Percentiles rank a stretch among this genome's conserved stretches.
phyloP scores from a whole-genome alignment of 1,140 invertebrate genomes.

The Drosophila fuyamai region DNA sequence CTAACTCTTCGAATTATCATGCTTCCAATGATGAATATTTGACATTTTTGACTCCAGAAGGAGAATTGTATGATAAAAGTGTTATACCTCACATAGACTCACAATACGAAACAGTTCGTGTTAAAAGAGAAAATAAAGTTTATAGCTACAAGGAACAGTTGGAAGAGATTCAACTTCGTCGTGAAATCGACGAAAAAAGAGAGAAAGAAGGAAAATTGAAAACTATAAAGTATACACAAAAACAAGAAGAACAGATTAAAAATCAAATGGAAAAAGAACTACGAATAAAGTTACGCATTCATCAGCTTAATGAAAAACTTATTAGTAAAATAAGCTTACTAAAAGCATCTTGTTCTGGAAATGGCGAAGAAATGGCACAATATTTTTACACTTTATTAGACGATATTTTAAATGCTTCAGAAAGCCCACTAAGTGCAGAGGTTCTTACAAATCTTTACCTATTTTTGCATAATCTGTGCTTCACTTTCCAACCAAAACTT shows the following conservation, averaged over 20 bases:
- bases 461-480: slow-evolving; percentile 84
- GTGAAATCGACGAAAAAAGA: slow-evolving; percentile 96
- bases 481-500: slow-evolving; percentile 38
- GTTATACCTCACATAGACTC: slow-evolving; percentile 91
- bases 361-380: slow-evolving; percentile 87
- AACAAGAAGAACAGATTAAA: slow-evolving; percentile 97
- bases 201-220: slow-evolving; percentile 93
- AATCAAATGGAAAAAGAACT: slow-evolving; percentile 94
- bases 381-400: slow-evolving; percentile 88
- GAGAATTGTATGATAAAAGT: slow-evolving; percentile 95
- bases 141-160: slow-evolving; percentile 99
- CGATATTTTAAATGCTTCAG: slow-evolving; percentile 87
- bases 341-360: slow-evolving; percentile 87
- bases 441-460: slow-evolving; percentile 87
- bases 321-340: slow-evolving; percentile 88
- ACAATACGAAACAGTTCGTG: slow-evolving; percentile 88
- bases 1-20: slow-evolving; percentile 88
- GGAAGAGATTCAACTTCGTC: slow-evolving; percentile 95
- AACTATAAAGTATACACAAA: slow-evolving; percentile 90
- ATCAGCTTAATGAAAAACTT: slow-evolving; percentile 87
- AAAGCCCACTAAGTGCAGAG: slow-evolving; percentile 90
- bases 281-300: slow-evolving; percentile 88
- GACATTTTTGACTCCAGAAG: slow-evolving; percentile 94
- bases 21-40: slow-evolving; percentile 95
- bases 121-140: slow-evolving; percentile 98